Conservation (phyloP, 1,140 invertebrate species). For the Triops longicaudatus region DNA sequence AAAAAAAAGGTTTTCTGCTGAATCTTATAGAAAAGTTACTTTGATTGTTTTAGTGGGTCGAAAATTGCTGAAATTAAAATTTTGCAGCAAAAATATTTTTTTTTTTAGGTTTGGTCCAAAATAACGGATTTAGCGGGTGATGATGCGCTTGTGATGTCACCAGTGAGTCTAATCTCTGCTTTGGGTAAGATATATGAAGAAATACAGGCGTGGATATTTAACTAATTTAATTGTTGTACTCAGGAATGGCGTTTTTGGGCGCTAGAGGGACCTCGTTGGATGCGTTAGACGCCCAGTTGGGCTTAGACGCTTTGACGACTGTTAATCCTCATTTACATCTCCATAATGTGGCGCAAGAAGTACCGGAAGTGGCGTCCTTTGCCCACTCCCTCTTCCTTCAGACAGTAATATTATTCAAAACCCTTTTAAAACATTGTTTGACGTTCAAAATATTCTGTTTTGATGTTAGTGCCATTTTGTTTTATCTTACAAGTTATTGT, state of each 20-base stretch:
- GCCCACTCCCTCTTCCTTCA: conserved; percentile 20
- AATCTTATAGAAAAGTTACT: neutral
- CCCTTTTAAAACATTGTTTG: too few species aligned
- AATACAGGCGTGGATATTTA: neutral
- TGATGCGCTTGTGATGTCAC: neutral
- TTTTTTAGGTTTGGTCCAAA: neutral
- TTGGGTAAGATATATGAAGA: neutral
- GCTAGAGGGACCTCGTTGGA: conserved; percentile 21
- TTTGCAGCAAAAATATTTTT: neutral
- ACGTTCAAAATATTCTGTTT: too few species aligned
- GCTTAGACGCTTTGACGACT: conserved; percentile 18
- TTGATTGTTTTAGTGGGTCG: neutral
- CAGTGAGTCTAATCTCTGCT: neutral
- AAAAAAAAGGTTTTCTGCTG: neutral
- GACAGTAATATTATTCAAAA: neutral
- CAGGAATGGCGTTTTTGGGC: conserved; percentile 24
- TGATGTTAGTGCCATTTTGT: too few species aligned
- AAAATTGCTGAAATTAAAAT: too few species aligned
- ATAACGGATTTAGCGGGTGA: neutral
- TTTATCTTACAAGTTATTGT: too few species aligned
- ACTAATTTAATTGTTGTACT: neutral
- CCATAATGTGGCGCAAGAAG: conserved; percentile 21
- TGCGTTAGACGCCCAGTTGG: conserved; percentile 20
- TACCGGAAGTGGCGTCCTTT: neutral
- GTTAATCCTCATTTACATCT: conserved; percentile 26